A percentile compares a stretch with the other conserved stretches of the same genome.
Evolutionary conservation across 1,140 invertebrate genomes (phyloP).

Genomic region (Ephestia elutella): DNA sequence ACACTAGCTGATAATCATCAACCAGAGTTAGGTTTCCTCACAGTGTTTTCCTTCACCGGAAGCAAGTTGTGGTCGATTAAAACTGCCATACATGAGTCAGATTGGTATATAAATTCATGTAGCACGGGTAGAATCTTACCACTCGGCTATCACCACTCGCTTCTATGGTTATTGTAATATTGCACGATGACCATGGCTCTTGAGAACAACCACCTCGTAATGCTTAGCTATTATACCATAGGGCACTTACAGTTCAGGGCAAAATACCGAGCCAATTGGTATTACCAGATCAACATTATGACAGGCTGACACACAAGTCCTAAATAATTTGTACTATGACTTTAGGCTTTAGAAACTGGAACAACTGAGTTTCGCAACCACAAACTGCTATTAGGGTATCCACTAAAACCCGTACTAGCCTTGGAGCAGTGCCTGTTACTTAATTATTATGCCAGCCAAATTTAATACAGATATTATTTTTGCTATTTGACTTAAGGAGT

Average conservation of each 20-base stretch:
- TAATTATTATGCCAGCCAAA: slow-evolving; percentile 72
- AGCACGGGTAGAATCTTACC: no score
- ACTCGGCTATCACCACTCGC: no score
- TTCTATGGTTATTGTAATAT: no score
- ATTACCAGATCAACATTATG: slow-evolving; percentile 48
- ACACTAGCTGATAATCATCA: no score
- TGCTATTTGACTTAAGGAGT: slow-evolving; percentile 23
- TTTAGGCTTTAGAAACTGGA: slow-evolving; percentile 64
- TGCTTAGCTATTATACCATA: background rate
- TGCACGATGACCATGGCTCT: background rate
- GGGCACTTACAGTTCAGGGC: slow-evolving; percentile 10
- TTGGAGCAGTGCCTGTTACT: slow-evolving; percentile 66
- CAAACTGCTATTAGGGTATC: slow-evolving; percentile 57
- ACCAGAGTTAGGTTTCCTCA: no score
- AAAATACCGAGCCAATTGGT: slow-evolving; percentile 4
- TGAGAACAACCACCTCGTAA: background rate
- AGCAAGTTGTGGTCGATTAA: no score
- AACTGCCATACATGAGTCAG: no score
- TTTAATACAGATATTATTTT: slow-evolving; percentile 63
- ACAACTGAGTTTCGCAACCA: slow-evolving; percentile 63
- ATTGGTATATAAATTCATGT: no score
- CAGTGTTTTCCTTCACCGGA: no score
- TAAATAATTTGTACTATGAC: slow-evolving; percentile 68
- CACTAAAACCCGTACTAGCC: slow-evolving; percentile 45
- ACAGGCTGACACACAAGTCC: slow-evolving; percentile 49